Evolutionary conservation across 2,888 invertebrate species (phyloP).

Genomic region (Polia nebulosa): DNA sequence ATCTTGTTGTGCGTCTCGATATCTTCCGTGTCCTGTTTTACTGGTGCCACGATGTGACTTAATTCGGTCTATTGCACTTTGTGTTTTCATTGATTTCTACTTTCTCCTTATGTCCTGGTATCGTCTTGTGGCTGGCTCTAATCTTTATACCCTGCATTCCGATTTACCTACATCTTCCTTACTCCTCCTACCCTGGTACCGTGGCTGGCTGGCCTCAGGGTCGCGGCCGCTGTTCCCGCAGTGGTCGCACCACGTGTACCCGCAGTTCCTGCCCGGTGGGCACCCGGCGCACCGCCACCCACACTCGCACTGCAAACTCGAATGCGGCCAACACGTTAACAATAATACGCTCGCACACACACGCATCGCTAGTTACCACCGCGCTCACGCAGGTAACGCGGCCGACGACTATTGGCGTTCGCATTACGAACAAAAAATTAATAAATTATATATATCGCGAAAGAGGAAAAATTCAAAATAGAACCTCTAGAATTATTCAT

Average conservation of each 20-base stretch:
- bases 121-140: neutral
- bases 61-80: constrained; percentile 7
- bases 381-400: constrained; percentile 90
- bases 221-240: constrained; percentile 97
- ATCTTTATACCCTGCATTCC: constrained; percentile 6
- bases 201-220: constrained; percentile 75
- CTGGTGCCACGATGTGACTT: constrained; percentile 22
- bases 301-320: constrained; percentile 92
- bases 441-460: neutral
- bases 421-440: constrained; percentile 66
- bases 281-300: constrained; percentile 92
- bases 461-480: neutral
- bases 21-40: constrained; percentile 10
- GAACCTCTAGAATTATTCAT: neutral
- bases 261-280: constrained; percentile 97
- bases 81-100: constrained; percentile 1
- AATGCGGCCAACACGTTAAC: constrained; percentile 88
- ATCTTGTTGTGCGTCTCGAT: neutral
- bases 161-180: neutral
- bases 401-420: constrained; percentile 77
- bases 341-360: constrained; percentile 89
- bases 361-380: constrained; percentile 90
- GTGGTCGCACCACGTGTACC: constrained; percentile 98
- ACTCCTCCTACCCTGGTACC: constrained; percentile 37
- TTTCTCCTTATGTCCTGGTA: constrained; percentile 10